Base-by-base conservation (phyloP, 2,888 invertebrate genomes). In the Nomada hirtipes region DNA sequence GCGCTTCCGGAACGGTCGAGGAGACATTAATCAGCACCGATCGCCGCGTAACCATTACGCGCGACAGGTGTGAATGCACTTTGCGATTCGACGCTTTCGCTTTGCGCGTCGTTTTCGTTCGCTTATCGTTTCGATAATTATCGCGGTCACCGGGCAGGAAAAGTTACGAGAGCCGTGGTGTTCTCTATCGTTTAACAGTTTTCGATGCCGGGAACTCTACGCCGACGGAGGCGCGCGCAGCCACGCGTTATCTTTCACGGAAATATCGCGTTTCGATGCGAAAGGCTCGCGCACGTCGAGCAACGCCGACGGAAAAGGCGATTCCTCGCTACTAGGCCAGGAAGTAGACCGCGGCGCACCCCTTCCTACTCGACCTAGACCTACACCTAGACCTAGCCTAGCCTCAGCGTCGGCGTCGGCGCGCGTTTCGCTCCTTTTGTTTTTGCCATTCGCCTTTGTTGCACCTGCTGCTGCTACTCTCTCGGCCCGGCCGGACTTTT, bases 361-460 rank as follows among this genome's bases (percentile, higher is more conserved):
- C 86, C 83, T 88, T 88, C 88, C 87, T 55, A 70, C 81, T 65
- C 86, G 88, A 88, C 87, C 87, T 88, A 88, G 87, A 87, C 87
- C 87, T 88, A 87, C 79, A 85, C 87, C 87, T 87, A 87, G 88
- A 84, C 80, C 83, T 70, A 82, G 57, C 63, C 72, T 59, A 71
- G 69, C n/a, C 64, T 79, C 20, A 59, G 52, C 44, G 52, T 10
- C 29, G 61, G 52, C 44, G 52, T 10, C 29, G 61, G 55, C 47
- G 78, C 52, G 59, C 52, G 73, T 78, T 76, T 76, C 74, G 65
- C 81, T 86, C 82, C 86, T 88, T 82, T 86, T 82, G 84, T 82
- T 74, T 76, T 86, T 78, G 70, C 72, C 71, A 55, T 75, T 52
- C 69, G 60, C 55, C 68, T 81, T 84, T 84, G 79, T 81, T 72